Percentiles rank a stretch among this genome's conserved stretches.
Conservation (phyloP, 2,113 vertebrate species). For the Oncorhynchus masou region DNA sequence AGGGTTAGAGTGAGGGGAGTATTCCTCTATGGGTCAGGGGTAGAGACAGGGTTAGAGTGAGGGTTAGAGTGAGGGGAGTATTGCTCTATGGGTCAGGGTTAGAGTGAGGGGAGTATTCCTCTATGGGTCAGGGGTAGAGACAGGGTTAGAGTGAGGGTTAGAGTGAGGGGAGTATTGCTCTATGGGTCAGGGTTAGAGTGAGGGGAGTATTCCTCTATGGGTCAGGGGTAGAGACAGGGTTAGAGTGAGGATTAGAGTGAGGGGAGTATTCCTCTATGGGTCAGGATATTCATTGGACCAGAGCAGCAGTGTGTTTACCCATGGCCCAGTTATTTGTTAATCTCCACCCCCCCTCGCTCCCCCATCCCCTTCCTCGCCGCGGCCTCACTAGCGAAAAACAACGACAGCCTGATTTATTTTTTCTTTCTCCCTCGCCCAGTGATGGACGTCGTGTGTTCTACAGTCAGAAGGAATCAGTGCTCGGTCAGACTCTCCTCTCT, state of each 20-base stretch:
- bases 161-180: no score
- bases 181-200: no score
- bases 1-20: no score
- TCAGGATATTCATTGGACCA: conserved; percentile 38
- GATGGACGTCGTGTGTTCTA: no score
- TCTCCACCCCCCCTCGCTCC: conserved; percentile 25
- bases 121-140: neutral
- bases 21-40: neutral
- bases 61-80: neutral
- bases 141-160: neutral
- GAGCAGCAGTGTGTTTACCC: conserved; percentile 62
- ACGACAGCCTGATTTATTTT: conserved; percentile 13
- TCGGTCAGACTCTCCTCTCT: neutral
- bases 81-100: no score
- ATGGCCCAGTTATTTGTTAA: conserved; percentile 75
- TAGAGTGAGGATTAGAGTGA: no score
- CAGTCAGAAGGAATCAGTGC: no score
- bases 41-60: neutral
- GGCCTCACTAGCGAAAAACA: conserved; percentile 59
- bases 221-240: no score
- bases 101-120: no score
- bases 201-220: no score
- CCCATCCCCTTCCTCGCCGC: conserved; percentile 28
- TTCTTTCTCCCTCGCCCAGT: conserved; percentile 5
- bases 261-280: neutral